These are phyloP conservation scores for Caenorhabditis sulstoni DNA, from an alignment of 2,888 invertebrate genomes.

Conservation along the genomic window DNA sequence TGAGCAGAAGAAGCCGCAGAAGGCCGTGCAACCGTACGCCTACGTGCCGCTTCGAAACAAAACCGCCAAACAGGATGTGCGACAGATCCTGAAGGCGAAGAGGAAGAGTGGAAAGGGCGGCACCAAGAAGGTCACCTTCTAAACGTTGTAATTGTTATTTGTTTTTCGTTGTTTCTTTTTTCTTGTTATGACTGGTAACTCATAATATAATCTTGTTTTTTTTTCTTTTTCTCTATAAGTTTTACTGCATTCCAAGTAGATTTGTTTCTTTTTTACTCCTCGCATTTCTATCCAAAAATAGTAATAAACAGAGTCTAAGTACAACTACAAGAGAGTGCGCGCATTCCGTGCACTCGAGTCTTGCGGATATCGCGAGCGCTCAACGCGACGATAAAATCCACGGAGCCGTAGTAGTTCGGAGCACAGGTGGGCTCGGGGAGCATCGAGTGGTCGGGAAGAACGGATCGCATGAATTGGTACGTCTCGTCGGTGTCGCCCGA, in stretches of 20 bases:
- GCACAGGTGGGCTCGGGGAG: constrained; percentile 39
- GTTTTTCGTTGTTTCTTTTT: constrained; percentile 27
- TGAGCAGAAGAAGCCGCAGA: constrained; percentile 48
- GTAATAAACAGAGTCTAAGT: neutral
- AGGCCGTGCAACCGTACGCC: constrained; percentile 73
- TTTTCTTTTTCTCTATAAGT: constrained; percentile 1
- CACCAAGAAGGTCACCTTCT: constrained; percentile 50
- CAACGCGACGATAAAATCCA: constrained; percentile 39
- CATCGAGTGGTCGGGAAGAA: neutral
- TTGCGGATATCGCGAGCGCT: constrained; percentile 43
- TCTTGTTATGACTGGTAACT: constrained; percentile 19
- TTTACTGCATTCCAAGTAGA: constrained; percentile 13
- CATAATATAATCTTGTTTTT: constrained; percentile 6
- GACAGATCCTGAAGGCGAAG: constrained; percentile 65
- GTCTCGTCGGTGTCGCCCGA: constrained; percentile 26
- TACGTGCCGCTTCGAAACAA: constrained; percentile 72
- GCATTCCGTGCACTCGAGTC: constrained; percentile 45
- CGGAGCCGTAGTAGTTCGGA: constrained; percentile 44
- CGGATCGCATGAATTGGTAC: constrained; percentile 13
- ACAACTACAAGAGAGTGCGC: constrained; percentile 49
- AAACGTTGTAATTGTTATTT: constrained; percentile 9
- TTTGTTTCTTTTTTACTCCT: constrained; percentile 6
- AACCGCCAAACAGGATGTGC: constrained; percentile 64
- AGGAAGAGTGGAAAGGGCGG: constrained; percentile 67
- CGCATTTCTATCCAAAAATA: too few relatives aligned